Evolutionary conservation across 2,113 vertebrate genomes (phyloP).

Genomic region (Myotis yumanensis): DNA sequence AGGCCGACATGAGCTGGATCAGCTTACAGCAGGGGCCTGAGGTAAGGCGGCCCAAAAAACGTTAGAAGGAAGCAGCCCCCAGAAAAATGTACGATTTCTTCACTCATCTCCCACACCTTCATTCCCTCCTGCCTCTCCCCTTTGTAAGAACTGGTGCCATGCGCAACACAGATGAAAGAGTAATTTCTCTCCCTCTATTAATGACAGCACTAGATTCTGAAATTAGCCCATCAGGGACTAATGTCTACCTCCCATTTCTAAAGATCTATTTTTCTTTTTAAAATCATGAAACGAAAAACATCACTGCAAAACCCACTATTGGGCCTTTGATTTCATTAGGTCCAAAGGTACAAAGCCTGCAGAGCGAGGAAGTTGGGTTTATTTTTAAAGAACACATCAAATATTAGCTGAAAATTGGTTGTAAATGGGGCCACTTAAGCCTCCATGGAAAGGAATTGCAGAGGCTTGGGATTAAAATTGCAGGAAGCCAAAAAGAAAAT

Average conservation of each 20-base stretch:
- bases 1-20: constrained; percentile 71
- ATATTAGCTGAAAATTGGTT: constrained; percentile 78
- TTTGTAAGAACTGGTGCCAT: constrained; percentile 46
- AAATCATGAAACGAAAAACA: constrained; percentile 53
- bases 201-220: constrained; percentile 68
- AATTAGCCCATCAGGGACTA: constrained; percentile 81
- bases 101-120: neutral
- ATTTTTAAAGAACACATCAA: constrained; percentile 76
- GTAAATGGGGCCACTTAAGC: constrained; percentile 77
- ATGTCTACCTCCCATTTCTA: constrained; percentile 74
- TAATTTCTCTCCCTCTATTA: constrained; percentile 75
- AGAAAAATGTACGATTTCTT: constrained; percentile 74
- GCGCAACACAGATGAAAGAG: constrained; percentile 73
- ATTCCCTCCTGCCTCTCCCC: neutral
- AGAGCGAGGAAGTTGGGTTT: constrained; percentile 70
- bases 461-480: constrained; percentile 77
- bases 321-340: constrained; percentile 77
- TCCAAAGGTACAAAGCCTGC: constrained; percentile 71
- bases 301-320: constrained; percentile 76
- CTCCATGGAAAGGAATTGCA: constrained; percentile 52
- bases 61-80: constrained; percentile 48
- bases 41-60: constrained; percentile 78
- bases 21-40: constrained; percentile 80
- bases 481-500: constrained; percentile 82
- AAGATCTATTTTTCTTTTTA: constrained; percentile 77